Evolutionary conservation across 1,140 invertebrate species (phyloP).

Genomic region (Drosophila malerkotliana): DNA sequence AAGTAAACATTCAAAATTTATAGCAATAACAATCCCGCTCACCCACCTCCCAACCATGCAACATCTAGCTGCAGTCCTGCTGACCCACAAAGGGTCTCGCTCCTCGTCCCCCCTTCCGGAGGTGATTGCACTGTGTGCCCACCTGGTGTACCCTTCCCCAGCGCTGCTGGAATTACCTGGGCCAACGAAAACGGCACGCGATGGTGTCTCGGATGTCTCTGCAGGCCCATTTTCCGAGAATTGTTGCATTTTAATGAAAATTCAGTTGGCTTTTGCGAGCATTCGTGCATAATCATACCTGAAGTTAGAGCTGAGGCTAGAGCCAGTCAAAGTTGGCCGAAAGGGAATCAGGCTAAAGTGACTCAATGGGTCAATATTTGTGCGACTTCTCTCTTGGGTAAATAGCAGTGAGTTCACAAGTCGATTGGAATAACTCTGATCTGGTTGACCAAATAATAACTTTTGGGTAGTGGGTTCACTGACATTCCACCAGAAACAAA

Average conservation of each 20-base stretch:
- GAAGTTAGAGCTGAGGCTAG: not conserved
- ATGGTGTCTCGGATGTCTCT: conserved; percentile 43
- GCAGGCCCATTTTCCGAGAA: conserved; percentile 37
- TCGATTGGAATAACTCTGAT: no score
- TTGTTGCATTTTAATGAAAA: conserved; percentile 38
- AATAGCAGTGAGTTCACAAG: conserved; percentile 4
- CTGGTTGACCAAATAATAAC: no score
- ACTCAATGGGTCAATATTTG: conserved; percentile 40
- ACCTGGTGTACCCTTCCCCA: not conserved
- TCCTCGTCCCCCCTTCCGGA: conserved; percentile 2
- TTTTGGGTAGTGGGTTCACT: no score
- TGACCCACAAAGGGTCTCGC: conserved; percentile 59
- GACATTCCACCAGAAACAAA: no score
- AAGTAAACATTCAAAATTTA: conserved; percentile 75
- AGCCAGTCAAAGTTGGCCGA: conserved; percentile 16
- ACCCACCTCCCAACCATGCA: not conserved
- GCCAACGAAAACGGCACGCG: conserved; percentile 25
- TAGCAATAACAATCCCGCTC: conserved; percentile 37
- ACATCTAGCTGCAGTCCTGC: conserved; percentile 45
- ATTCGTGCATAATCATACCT: conserved; percentile 20
- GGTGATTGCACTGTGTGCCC: conserved; percentile 57
- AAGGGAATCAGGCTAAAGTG: conserved; percentile 27
- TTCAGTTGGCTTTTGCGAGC: conserved; percentile 12
- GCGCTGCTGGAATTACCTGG: conserved; percentile 32
- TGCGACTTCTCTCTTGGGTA: conserved; percentile 4